These are phyloP conservation scores for Nipponia nippon DNA, from an alignment of 2,113 vertebrate genomes.

Conservation along the genomic window DNA sequence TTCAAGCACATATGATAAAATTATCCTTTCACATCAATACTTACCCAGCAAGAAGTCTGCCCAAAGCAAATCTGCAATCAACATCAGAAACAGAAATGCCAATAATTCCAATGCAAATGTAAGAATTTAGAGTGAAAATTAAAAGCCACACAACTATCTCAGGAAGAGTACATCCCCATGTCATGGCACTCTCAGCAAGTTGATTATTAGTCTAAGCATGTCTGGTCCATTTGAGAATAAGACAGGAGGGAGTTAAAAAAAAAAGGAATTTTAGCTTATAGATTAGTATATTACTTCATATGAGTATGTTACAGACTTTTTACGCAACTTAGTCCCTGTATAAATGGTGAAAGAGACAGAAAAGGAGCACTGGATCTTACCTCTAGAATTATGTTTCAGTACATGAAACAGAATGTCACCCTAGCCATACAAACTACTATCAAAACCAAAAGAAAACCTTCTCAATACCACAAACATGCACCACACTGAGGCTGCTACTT, in stretches of 20 bases:
- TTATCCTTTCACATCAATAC: not conserved
- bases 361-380: not conserved
- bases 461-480: not conserved
- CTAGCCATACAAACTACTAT: not conserved
- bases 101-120: constrained; percentile 48
- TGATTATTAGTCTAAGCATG: not conserved
- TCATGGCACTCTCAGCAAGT: not conserved
- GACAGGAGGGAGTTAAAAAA: not conserved
- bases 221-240: not conserved
- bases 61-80: constrained; percentile 19
- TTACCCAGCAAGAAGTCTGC: not conserved
- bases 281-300: not conserved
- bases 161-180: not conserved
- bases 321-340: not conserved
- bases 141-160: not conserved
- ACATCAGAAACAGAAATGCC: not conserved
- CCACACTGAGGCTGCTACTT: not conserved
- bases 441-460: not conserved
- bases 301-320: not conserved
- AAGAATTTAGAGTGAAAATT: not conserved
- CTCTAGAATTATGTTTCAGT: not conserved
- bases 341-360: not conserved
- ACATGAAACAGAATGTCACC: not conserved
- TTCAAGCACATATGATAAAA: not conserved
- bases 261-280: not conserved